phyloP scores from a whole-genome alignment of 2,113 vertebrate species.

The Oryctolagus cuniculus region DNA sequence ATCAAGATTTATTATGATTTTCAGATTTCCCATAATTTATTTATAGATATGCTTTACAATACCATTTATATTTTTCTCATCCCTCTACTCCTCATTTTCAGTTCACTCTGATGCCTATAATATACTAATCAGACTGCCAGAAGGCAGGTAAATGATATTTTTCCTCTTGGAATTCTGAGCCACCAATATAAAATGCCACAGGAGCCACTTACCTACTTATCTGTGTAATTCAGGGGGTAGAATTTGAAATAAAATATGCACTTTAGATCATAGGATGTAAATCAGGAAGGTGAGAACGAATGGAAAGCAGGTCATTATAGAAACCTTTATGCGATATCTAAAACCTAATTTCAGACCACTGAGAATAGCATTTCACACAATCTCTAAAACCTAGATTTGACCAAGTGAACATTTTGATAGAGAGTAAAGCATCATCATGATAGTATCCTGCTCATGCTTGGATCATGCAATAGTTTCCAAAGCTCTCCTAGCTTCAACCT shows the following conservation, averaged over 20 bases:
- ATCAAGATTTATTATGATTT: neutral
- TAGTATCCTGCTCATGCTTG: neutral
- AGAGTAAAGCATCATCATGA: neutral
- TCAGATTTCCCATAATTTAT: neutral
- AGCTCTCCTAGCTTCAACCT: neutral
- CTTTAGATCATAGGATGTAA: neutral
- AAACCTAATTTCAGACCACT: constrained; percentile 4
- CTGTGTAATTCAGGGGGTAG: neutral
- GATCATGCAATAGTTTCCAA: neutral
- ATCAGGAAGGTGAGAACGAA: neutral
- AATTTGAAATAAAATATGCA: neutral
- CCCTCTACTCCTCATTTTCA: neutral
- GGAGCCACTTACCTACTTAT: neutral
- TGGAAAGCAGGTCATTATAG: neutral
- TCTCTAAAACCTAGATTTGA: neutral
- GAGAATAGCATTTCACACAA: neutral
- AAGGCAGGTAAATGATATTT: neutral
- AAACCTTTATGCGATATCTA: neutral
- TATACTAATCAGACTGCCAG: neutral
- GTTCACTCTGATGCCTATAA: neutral
- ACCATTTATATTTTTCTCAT: neutral
- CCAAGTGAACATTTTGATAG: neutral
- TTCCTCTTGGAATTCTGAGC: neutral
- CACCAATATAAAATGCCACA: neutral
- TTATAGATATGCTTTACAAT: neutral